Conservation (phyloP, 2,888 invertebrate species). For the Pollenia amentaria region DNA sequence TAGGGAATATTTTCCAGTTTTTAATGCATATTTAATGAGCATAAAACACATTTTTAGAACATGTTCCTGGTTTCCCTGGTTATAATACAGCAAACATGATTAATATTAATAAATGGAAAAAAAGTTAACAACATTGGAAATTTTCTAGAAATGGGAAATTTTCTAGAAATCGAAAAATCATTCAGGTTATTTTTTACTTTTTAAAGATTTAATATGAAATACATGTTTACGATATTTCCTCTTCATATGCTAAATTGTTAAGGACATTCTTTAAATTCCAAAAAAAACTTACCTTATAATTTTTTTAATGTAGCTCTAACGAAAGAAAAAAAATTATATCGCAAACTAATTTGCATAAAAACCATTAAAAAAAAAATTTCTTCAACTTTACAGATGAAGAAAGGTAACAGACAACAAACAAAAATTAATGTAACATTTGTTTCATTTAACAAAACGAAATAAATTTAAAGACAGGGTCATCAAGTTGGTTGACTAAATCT, state of each 20-base stretch:
- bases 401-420: constrained; percentile 52
- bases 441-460: constrained; percentile 51
- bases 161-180: too few relatives aligned
- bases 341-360: constrained; percentile 71
- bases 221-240: constrained; percentile 58
- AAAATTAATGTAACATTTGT: constrained; percentile 67
- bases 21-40: too few relatives aligned
- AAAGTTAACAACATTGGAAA: too few relatives aligned
- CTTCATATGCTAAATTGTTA: constrained; percentile 42
- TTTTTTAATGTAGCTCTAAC: constrained; percentile 45
- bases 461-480: constrained; percentile 62
- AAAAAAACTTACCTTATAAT: constrained; percentile 55
- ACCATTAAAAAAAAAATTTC: constrained; percentile 60
- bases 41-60: too few relatives aligned
- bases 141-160: too few relatives aligned
- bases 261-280: constrained; percentile 56
- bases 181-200: too few relatives aligned
- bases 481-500: constrained; percentile 24
- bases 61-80: too few relatives aligned
- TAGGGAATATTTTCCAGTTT: too few relatives aligned
- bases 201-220: constrained; percentile 77
- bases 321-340: constrained; percentile 13
- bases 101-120: too few relatives aligned
- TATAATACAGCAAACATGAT: too few relatives aligned
- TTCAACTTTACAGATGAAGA: constrained; percentile 34